Base-by-base conservation (phyloP, 35 echinoderm and acorn worm species). In the Chiridota heheva region DNA sequence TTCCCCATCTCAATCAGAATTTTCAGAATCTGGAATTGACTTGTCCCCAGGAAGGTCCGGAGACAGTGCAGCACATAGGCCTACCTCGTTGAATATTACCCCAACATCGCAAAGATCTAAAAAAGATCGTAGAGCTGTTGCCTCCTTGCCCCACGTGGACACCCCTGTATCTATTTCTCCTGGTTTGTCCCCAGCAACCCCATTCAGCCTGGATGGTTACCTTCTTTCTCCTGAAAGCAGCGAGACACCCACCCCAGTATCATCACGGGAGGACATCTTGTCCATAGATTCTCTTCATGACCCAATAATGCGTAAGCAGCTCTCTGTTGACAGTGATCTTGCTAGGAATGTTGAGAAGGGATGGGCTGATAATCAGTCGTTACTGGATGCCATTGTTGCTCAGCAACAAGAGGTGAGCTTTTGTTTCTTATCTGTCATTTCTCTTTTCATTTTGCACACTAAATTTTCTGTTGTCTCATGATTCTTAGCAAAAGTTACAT, bases 381-480 rank as follows among this genome's bases (percentile, higher is more conserved):
- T 93, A 22, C 40, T 87, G n/a, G 85, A 93, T 22, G 80, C 62
- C 2, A 88, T 84, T n/a, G 58, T 59, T 66, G 65, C 69, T 51
- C 65, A 82, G 33, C 74, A 87, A 80, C 36, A 40, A 80, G 63
- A 67, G 62, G 85, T 87, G 10, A 71, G 85, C 77, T 12, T 53
- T n/a, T 53, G 22, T 53, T 53, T 53, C 12, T 22, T 22, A 53
- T 53, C 22, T 53, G 48, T 53, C 13, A 7, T 65, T 7, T 8
- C 8, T 8, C 31, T 65, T 8, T 65, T 13, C 7, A 18, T 65
- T 65, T 65, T 13, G 27, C 8, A 13, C 7, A 28, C 27, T 65
- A 16, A 65, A 18, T 16, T 65, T 12, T 65, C n/a, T n/a, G n/a
- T n/a, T n/a, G n/a, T n/a, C n/a, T n/a, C n/a, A n/a, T n/a, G n/a